Percentiles rank a stretch among this genome's conserved stretches.
Evolutionary conservation across 53 echinoderm and acorn worm species (phyloP).

Genomic region (Paracentrotus lividus): DNA sequence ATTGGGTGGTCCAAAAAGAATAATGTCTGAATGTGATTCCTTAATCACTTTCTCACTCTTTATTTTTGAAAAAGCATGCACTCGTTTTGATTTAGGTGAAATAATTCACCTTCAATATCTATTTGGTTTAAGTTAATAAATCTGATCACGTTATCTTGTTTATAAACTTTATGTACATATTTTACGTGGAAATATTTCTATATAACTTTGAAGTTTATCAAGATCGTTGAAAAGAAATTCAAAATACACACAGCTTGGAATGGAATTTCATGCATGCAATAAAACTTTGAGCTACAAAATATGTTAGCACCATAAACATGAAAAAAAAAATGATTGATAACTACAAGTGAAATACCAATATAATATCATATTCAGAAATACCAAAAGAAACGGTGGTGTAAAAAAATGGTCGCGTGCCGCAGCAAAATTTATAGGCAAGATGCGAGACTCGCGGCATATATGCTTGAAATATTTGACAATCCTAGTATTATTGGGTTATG

Average conservation of each 20-base stretch:
- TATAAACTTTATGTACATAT: background rate
- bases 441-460: background rate
- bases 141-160: no score
- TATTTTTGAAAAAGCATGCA: no score
- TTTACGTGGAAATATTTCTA: background rate
- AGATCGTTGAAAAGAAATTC: background rate
- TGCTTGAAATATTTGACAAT: slow-evolving; percentile 19
- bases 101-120: no score
- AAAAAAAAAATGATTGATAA: slow-evolving; percentile 21
- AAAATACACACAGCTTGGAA: background rate
- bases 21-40: no score
- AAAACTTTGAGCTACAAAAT: background rate
- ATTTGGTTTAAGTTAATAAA: no score
- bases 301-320: background rate
- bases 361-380: background rate
- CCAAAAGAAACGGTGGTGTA: background rate
- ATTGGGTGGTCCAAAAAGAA: no score
- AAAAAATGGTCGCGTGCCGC: slow-evolving; percentile 55
- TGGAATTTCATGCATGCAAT: background rate
- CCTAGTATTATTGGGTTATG: no score
- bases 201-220: background rate
- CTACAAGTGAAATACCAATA: background rate
- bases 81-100: background rate
- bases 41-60: no score
- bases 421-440: slow-evolving; percentile 45